phyloP scores from a whole-genome alignment of 2,888 invertebrate genomes.

The Ophion obscuratus region DNA sequence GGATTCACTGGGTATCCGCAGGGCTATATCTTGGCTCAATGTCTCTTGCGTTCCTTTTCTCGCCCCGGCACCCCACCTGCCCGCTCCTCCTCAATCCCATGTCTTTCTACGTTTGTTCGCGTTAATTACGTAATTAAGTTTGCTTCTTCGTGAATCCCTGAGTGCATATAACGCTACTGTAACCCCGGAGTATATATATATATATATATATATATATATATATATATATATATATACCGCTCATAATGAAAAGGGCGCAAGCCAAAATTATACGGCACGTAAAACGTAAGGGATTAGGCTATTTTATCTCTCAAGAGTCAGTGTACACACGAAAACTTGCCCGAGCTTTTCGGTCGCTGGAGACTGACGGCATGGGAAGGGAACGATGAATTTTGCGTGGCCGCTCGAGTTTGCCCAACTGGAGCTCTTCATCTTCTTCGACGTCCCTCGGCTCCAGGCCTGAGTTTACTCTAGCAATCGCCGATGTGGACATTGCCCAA shows the following conservation, averaged over 20 bases:
- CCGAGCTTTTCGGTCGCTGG: slow-evolving; percentile 1
- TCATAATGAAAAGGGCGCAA: slow-evolving; percentile 18
- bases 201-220: neutral
- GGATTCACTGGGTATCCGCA: slow-evolving; percentile 26
- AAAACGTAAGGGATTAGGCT: slow-evolving; percentile 18
- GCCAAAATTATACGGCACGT: neutral
- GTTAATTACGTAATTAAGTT: slow-evolving; percentile 67
- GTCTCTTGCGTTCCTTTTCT: slow-evolving; percentile 21
- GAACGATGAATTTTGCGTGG: slow-evolving; percentile 62
- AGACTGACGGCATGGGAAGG: slow-evolving; percentile 36
- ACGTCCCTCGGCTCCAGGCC: slow-evolving; percentile 14
- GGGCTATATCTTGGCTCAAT: slow-evolving; percentile 5
- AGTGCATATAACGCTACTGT: slow-evolving; percentile 39
- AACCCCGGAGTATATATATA: slow-evolving; percentile 13
- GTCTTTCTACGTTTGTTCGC: slow-evolving; percentile 61
- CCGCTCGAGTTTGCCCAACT: slow-evolving; percentile 70
- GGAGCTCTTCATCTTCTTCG: slow-evolving; percentile 62
- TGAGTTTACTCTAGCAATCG: slow-evolving; percentile 57
- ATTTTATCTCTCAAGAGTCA: neutral
- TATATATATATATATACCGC: neutral
- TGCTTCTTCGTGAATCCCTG: slow-evolving; percentile 59
- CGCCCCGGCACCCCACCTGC: neutral
- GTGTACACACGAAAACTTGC: neutral
- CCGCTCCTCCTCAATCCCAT: slow-evolving; percentile 24
- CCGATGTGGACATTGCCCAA: slow-evolving; percentile 57